phyloP scores from a whole-genome alignment of 1,140 invertebrate genomes.

The Nasonia vitripennis region DNA sequence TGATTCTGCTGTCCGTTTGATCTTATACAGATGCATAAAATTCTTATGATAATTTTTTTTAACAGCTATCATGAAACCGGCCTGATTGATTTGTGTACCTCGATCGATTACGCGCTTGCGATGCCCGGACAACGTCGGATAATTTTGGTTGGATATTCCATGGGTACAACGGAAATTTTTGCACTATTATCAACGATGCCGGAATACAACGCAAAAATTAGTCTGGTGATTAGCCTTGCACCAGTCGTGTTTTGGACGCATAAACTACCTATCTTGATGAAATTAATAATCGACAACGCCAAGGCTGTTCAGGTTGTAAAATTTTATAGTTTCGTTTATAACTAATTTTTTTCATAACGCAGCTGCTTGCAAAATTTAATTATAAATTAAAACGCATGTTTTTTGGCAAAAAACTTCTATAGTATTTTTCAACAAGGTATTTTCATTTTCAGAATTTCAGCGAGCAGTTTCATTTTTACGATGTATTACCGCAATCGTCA shows the following conservation, averaged over 20 bases:
- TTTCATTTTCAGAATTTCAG: background rate
- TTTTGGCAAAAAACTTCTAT: background rate
- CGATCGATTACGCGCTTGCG: constrained; percentile 78
- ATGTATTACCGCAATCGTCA: background rate
- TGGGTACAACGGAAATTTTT: constrained; percentile 80
- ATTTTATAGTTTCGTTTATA: background rate
- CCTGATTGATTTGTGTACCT: constrained; percentile 78
- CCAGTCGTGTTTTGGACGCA: constrained; percentile 74
- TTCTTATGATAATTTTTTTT: constrained; percentile 9
- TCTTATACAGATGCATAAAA: too few relatives aligned
- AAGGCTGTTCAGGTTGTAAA: background rate
- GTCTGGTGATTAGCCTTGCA: constrained; percentile 77
- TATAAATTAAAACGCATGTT: background rate
- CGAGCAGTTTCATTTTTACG: background rate
- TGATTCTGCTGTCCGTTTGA: too few relatives aligned
- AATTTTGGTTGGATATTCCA: constrained; percentile 81
- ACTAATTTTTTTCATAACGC: background rate
- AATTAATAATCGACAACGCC: background rate
- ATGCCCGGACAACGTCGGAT: constrained; percentile 75
- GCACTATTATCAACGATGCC: constrained; percentile 77
- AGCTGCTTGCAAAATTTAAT: too few relatives aligned
- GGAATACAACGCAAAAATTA: constrained; percentile 79
- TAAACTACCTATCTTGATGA: background rate
- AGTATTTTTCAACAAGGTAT: background rate
- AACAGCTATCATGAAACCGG: constrained; percentile 79